These are phyloP conservation scores for Oreohelix idahoensis DNA, from an alignment of 1,140 invertebrate species.

Conservation along the genomic window DNA sequence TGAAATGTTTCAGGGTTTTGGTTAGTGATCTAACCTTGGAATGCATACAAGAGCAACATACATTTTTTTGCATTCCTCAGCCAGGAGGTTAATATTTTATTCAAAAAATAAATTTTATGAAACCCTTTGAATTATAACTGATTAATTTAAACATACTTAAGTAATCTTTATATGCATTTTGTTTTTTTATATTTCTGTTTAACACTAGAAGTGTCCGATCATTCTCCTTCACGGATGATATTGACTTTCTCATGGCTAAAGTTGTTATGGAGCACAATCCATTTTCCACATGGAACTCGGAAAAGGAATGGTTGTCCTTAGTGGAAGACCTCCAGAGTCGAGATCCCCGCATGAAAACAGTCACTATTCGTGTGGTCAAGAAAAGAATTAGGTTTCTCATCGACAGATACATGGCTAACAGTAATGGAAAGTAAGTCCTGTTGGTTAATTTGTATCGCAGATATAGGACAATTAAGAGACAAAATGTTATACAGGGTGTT, in stretches of 20 bases:
- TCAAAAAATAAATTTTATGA: too few relatives aligned
- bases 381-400: conserved; percentile 38
- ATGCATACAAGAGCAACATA: too few relatives aligned
- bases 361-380: conserved; percentile 31
- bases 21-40: too few relatives aligned
- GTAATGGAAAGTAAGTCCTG: conserved; percentile 39
- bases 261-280: conserved; percentile 37
- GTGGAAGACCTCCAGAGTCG: conserved; percentile 26
- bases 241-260: conserved; percentile 37
- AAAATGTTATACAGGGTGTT: too few relatives aligned
- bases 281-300: conserved; percentile 31
- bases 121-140: too few relatives aligned
- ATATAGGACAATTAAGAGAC: too few relatives aligned
- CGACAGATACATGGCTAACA: conserved; percentile 37
- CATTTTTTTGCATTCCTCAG: too few relatives aligned
- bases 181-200: conserved; percentile 6
- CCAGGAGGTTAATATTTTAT: too few relatives aligned
- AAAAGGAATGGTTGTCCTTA: conserved; percentile 30
- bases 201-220: conserved; percentile 29
- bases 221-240: conserved; percentile 37
- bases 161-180: too few relatives aligned
- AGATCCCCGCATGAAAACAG: conserved; percentile 30
- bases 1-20: too few relatives aligned
- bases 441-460: too few relatives aligned
- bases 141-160: too few relatives aligned